Evolutionary conservation across 2,888 invertebrate species (phyloP), one percentile per base, ranked within the genome.

Genomic region (Ochlodes sylvanus): DNA sequence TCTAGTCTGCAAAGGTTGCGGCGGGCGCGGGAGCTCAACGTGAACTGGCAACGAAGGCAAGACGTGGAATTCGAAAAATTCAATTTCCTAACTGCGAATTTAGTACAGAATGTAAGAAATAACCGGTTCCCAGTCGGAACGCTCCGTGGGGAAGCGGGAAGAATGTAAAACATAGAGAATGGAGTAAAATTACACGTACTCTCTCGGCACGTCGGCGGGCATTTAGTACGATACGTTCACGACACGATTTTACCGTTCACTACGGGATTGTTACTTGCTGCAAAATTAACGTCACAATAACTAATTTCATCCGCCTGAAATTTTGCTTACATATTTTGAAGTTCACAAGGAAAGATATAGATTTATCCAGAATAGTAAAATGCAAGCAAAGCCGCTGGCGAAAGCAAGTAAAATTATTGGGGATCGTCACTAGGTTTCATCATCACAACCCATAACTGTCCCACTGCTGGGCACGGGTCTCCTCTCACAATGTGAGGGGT

Each of bases 1-100:
- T 41, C 56, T 12, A 7, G 14, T 41, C 41, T 38, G 6, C 17
- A 41, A 71, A 71, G 68, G 68, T 71, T 66, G 63, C 71, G 67
- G 69, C 50, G 68, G 71, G 69, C 69, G 60, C 63, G 75, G 78
- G 69, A 77, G 85, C 67, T 80, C 87, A 77, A 68, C 64, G 58
- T 77, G 77, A 71, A 75, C 73, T 86, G 83, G 87, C 57, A 52
- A 68, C 27, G 63, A 76, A 74, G 69, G 71, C 77, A 82, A 86
- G 85, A 84, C 78, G 83, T 76, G 82, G 88, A 86, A 90, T 89
- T 88, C 85, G 86, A 89, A 89, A 90, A 91, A 90, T 90, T 90
- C 89, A 90, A 90, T 90, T 89, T 88, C 84, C 88, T 86, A 85
- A 87, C 87, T 85, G 87, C 86, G 85, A 89, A 90, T 90, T 90